These are phyloP conservation scores for Panurus biarmicus DNA, from an alignment of 2,113 vertebrate genomes.

Conservation along the genomic window DNA sequence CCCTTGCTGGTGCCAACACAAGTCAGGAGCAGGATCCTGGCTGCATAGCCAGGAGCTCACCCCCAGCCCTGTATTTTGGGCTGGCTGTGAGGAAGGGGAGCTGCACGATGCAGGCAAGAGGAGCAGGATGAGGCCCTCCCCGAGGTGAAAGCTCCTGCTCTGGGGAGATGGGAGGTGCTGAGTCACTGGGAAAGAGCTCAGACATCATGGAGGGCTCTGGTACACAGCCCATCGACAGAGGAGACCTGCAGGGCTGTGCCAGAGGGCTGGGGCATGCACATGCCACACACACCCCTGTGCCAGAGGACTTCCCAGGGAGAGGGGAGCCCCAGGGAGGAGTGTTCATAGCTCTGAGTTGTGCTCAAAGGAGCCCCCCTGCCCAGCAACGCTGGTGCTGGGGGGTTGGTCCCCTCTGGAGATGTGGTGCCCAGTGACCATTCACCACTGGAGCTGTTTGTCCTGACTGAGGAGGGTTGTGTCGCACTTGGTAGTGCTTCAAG, in stretches of 20 bases:
- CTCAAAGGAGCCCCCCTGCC: neutral
- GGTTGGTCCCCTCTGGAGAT: neutral
- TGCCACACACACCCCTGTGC: neutral
- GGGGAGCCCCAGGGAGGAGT: neutral
- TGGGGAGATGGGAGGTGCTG: neutral
- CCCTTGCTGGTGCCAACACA: neutral
- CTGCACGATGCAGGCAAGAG: neutral
- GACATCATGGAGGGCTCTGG: neutral
- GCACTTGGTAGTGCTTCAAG: neutral
- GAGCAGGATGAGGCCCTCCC: neutral
- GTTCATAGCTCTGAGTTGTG: neutral
- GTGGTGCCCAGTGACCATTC: neutral
- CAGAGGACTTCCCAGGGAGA: neutral
- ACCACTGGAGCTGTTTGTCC: neutral
- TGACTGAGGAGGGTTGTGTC: neutral
- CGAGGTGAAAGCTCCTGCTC: neutral
- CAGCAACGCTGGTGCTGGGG: accelerated
- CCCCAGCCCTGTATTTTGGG: accelerated
- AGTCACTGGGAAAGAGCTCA: neutral
- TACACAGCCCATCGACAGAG: accelerated
- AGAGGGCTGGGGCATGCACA: accelerated
- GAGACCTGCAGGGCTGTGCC: neutral
- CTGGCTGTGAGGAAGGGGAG: neutral
- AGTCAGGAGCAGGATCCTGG: neutral
- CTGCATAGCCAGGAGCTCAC: neutral